A percentile compares a stretch with the other conserved stretches of the same genome.
Evolutionary conservation across 2,797 vertebrate genomes (phyloP).

Genomic region (Tadarida brasiliensis): DNA sequence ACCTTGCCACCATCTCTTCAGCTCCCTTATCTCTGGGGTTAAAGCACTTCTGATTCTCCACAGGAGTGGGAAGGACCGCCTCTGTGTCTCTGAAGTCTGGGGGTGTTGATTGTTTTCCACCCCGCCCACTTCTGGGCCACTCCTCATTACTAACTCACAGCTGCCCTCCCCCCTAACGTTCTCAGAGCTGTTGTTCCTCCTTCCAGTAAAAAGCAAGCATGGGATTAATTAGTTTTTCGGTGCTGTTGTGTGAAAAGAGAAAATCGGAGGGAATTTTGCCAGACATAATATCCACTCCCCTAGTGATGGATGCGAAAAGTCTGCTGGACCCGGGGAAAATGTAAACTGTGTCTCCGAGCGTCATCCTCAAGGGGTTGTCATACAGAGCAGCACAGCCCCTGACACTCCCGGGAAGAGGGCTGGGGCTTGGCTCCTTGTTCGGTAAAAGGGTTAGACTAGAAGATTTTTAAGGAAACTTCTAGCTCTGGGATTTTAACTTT

Average conservation of each 20-base stretch:
- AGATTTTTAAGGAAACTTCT: neutral
- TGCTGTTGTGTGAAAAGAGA: constrained; percentile 63
- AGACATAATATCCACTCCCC: constrained; percentile 42
- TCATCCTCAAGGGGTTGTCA: neutral
- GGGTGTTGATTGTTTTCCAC: neutral
- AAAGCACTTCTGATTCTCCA: neutral
- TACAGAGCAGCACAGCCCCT: neutral
- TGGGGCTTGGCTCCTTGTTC: neutral
- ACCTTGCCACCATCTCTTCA: neutral
- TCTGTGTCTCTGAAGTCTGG: neutral
- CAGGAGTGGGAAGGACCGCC: neutral
- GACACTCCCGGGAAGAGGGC: neutral
- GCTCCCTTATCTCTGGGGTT: neutral
- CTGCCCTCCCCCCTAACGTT: neutral
- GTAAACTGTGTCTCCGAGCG: neutral
- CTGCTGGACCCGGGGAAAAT: neutral
- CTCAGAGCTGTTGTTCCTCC: neutral
- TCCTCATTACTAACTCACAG: neutral
- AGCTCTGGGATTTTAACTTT: constrained; percentile 33
- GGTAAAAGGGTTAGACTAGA: neutral
- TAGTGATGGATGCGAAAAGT: neutral
- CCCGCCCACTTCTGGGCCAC: neutral
- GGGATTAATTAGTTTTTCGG: constrained; percentile 51
- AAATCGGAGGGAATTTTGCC: constrained; percentile 53
- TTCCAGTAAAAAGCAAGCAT: constrained; percentile 38